Evolutionary conservation across 2,888 invertebrate species (phyloP).

Genomic region (Antheraea assamensis): DNA sequence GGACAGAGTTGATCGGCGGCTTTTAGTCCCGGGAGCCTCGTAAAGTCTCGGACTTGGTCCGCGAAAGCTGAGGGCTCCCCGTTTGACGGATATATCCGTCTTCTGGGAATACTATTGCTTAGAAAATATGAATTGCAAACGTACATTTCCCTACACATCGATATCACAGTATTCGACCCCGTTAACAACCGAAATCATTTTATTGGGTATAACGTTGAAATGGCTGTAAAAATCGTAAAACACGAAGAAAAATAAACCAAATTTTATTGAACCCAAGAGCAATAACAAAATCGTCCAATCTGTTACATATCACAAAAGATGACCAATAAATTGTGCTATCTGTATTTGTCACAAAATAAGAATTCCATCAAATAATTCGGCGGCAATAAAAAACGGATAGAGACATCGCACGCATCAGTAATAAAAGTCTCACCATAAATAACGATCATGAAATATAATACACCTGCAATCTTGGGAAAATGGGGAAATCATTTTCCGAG

Average conservation of each 20-base stretch:
- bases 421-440: constrained; percentile 82
- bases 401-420: constrained; percentile 82
- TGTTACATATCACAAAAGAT: constrained; percentile 54
- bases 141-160: constrained; percentile 19
- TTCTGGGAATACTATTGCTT: constrained; percentile 65
- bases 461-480: constrained; percentile 82
- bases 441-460: constrained; percentile 83
- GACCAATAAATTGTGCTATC: constrained; percentile 61
- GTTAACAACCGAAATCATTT: constrained; percentile 9
- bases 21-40: constrained; percentile 74
- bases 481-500: constrained; percentile 81
- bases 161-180: neutral
- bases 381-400: constrained; percentile 78
- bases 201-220: constrained; percentile 5
- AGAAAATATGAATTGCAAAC: constrained; percentile 69
- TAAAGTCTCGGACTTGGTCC: constrained; percentile 74
- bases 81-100: constrained; percentile 78
- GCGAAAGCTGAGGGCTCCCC: constrained; percentile 58
- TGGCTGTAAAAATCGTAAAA: constrained; percentile 15
- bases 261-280: constrained; percentile 9
- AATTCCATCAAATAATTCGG: constrained; percentile 76
- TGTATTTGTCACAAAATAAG: constrained; percentile 71
- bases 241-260: neutral
- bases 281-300: constrained; percentile 16
- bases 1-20: constrained; percentile 74